Evolutionary conservation across 2,113 vertebrate species (phyloP).

Genomic region (Podarcis muralis): DNA sequence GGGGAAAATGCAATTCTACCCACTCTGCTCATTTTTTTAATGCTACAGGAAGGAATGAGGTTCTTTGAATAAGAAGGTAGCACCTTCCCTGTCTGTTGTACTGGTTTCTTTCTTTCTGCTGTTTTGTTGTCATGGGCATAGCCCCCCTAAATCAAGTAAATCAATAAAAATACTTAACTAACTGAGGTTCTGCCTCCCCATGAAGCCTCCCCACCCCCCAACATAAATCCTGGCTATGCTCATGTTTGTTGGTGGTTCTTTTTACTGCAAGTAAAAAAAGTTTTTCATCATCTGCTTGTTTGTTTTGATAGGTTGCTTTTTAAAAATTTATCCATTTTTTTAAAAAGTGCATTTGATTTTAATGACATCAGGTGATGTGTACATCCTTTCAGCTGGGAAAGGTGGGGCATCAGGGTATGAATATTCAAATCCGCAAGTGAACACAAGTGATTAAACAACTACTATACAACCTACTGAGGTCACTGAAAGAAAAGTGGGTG

Average conservation of each 20-base stretch:
- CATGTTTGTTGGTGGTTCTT: too few relatives aligned
- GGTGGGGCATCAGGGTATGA: not conserved
- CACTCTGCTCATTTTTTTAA: not conserved
- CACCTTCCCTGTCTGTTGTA: not conserved
- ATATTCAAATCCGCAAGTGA: not conserved
- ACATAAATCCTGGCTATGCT: too few relatives aligned
- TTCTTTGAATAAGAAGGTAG: not conserved
- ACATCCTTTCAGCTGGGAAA: not conserved
- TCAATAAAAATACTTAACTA: too few relatives aligned
- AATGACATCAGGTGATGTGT: not conserved
- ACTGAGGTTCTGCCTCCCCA: too few relatives aligned
- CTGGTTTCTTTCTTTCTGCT: not conserved
- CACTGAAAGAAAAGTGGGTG: not conserved
- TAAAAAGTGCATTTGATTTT: not conserved
- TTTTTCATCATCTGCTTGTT: not conserved
- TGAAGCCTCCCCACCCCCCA: too few relatives aligned
- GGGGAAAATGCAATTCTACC: too few relatives aligned
- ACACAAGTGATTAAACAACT: not conserved
- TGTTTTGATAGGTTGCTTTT: not conserved
- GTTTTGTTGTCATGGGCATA: not conserved
- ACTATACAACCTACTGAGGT: not conserved
- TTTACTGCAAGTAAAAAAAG: too few relatives aligned
- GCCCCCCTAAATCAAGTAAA: too few relatives aligned
- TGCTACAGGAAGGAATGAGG: not conserved
- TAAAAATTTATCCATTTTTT: not conserved